Evolutionary conservation across 23 tunicate species (phyloP).

Genomic region (Phallusia fumigata): DNA sequence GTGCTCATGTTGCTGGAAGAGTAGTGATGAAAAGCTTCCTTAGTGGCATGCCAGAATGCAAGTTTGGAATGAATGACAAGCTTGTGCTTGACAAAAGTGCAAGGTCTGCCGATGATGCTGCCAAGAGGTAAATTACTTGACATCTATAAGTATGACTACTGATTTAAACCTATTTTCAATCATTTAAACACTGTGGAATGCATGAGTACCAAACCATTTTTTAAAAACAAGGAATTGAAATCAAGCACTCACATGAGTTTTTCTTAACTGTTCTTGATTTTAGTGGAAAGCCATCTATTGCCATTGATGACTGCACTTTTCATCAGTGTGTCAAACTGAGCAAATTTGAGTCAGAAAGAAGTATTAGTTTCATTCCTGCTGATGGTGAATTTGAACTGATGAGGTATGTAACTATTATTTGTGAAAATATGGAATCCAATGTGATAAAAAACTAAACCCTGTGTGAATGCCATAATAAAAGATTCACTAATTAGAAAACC

Average conservation of each 20-base stretch:
- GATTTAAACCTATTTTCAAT: too few relatives aligned
- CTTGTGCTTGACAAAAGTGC: conserved; percentile 81
- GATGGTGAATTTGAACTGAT: conserved; percentile 99
- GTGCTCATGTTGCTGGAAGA: conserved; percentile 98
- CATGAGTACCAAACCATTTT: too few relatives aligned
- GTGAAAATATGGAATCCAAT: too few relatives aligned
- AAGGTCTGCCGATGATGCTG: conserved; percentile 44
- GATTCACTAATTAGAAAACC: too few relatives aligned
- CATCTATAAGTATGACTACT: not conserved
- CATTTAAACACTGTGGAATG: too few relatives aligned
- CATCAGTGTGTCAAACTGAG: conserved; percentile 98
- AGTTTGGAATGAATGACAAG: conserved; percentile 99
- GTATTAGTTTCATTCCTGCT: conserved; percentile 97
- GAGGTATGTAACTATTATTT: conserved; percentile 61
- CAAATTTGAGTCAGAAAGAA: conserved; percentile 95
- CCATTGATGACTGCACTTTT: conserved; percentile 99
- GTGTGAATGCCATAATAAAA: too few relatives aligned
- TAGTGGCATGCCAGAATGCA: conserved; percentile 99
- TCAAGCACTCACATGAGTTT: too few relatives aligned
- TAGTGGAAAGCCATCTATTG: conserved; percentile 89
- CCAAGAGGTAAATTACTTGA: conserved; percentile 46
- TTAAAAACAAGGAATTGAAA: too few relatives aligned
- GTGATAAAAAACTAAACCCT: too few relatives aligned
- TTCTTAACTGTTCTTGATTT: not conserved
- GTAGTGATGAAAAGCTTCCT: conserved; percentile 97